These are phyloP conservation scores for Chymomyza procnemis DNA, from an alignment of 2,888 invertebrate genomes.

Conservation along the genomic window DNA sequence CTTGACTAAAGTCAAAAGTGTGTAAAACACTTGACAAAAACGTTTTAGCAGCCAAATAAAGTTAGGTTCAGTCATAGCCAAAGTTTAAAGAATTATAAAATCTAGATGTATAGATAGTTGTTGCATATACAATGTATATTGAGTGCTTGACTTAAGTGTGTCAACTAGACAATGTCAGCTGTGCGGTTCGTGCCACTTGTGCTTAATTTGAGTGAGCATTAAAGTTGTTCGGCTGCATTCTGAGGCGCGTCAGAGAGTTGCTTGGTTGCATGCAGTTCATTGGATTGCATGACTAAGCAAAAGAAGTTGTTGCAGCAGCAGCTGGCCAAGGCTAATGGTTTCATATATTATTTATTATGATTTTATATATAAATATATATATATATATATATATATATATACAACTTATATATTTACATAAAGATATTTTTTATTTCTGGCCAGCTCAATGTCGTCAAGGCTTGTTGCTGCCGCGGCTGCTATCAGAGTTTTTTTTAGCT, in stretches of 20 bases:
- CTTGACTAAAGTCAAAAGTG: neutral
- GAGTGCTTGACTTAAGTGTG: conserved; percentile 68
- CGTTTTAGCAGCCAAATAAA: neutral
- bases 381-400: neutral
- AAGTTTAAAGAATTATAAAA: neutral
- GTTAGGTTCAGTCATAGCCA: neutral
- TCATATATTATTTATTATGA: neutral
- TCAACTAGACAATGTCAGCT: conserved; percentile 71
- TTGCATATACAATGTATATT: conserved; percentile 11
- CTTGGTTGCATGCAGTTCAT: neutral
- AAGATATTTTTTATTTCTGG: neutral
- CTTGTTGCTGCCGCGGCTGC: neutral
- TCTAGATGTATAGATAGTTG: neutral
- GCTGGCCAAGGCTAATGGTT: conserved; percentile 53
- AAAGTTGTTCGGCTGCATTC: conserved; percentile 69
- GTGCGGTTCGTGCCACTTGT: conserved; percentile 48
- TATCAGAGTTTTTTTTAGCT: neutral
- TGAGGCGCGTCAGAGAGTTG: conserved; percentile 21
- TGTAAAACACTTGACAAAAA: conserved; percentile 2
- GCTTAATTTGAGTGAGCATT: conserved; percentile 66
- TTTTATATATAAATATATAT: neutral
- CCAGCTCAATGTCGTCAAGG: conserved; percentile 34
- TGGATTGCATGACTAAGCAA: conserved; percentile 65
- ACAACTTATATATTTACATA: neutral
- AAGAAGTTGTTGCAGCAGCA: conserved; percentile 60